phyloP scores from a whole-genome alignment of 2,113 vertebrate species.

The Vidua macroura region DNA sequence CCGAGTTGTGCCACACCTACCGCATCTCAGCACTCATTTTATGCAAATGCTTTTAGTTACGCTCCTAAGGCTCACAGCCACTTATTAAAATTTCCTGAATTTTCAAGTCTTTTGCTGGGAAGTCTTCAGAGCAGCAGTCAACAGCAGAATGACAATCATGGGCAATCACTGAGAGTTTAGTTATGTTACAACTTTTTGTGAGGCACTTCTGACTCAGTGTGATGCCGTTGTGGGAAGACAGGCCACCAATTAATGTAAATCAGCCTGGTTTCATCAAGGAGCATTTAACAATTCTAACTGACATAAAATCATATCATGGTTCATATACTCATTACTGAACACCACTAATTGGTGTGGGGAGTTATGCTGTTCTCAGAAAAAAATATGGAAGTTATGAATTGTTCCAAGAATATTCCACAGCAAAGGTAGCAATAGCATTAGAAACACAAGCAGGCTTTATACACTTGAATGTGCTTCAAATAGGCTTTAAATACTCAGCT shows the following conservation, averaged over 20 bases:
- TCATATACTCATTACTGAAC: neutral
- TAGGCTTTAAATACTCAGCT: slow-evolving; percentile 12
- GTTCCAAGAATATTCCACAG: neutral
- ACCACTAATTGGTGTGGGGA: neutral
- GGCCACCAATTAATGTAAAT: slow-evolving; percentile 20
- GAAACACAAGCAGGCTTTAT: neutral
- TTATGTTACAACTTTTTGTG: neutral
- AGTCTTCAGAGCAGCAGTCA: neutral
- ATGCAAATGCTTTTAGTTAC: neutral
- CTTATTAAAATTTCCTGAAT: neutral
- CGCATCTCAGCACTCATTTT: neutral
- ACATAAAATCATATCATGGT: neutral
- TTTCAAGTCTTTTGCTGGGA: neutral
- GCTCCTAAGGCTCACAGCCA: neutral
- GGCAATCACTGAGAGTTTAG: neutral
- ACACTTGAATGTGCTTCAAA: neutral
- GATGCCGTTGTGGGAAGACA: neutral
- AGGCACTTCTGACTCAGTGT: neutral
- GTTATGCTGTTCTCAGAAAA: neutral
- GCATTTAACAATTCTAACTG: neutral
- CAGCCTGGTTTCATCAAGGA: neutral
- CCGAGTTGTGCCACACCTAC: neutral
- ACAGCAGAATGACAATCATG: neutral
- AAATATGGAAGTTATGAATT: neutral
- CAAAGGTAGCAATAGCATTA: neutral